Percentiles rank a stretch among this genome's conserved stretches.
Conservation (phyloP, 2,113 vertebrate genomes). For the Siniperca knerii region DNA sequence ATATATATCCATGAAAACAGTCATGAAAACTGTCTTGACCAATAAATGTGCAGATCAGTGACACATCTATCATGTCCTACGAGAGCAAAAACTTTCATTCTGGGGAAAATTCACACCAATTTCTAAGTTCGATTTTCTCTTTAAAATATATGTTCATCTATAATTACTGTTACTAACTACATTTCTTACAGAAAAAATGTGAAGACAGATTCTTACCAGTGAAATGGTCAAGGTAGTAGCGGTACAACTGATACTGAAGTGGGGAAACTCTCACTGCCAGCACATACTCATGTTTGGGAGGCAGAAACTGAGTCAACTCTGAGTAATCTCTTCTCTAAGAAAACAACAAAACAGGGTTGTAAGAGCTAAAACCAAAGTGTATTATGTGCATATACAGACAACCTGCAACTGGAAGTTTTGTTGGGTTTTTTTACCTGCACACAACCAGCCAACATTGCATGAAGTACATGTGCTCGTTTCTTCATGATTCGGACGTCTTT, state of each 20-base stretch:
- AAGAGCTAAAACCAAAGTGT: not conserved
- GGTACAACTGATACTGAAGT: slow-evolving; percentile 93
- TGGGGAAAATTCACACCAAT: not conserved
- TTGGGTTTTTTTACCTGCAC: slow-evolving; percentile 88
- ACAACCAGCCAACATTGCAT: slow-evolving; percentile 94
- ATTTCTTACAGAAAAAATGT: not conserved
- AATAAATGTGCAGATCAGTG: not conserved
- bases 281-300: slow-evolving; percentile 96
- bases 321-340: slow-evolving; percentile 94
- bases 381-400: not conserved
- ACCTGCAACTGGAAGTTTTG: not conserved
- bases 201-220: slow-evolving; percentile 82
- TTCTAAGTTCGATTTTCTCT: not conserved
- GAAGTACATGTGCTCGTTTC: slow-evolving; percentile 95
- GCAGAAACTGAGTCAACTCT: slow-evolving; percentile 93
- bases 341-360: not conserved
- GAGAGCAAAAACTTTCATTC: not conserved
- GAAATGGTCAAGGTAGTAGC: slow-evolving; percentile 92
- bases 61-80: not conserved
- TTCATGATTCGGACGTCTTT: slow-evolving; percentile 96
- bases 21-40: not conserved
- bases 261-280: slow-evolving; percentile 91
- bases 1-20: not conserved
- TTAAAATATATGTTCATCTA: not conserved
- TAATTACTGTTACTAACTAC: not conserved